Base-by-base conservation (phyloP, 2,797 vertebrate species). In the Schizothorax lantsangensis region DNA sequence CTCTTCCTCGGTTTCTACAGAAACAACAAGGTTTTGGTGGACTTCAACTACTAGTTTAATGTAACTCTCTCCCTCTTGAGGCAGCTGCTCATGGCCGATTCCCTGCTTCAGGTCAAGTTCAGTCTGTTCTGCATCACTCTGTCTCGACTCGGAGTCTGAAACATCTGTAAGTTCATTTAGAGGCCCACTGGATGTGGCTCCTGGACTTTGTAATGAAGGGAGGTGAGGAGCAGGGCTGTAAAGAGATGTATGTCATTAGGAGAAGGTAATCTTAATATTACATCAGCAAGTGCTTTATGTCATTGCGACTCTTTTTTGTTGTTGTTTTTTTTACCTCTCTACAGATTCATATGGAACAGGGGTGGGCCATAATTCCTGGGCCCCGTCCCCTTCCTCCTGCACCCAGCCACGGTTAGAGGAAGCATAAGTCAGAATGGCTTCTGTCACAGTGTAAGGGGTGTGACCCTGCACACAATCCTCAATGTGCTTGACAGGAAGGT, bases 351-450 rank as follows among this genome's bases (percentile, higher is more conserved):
- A 96, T 0, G 95, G 91, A 81, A 96, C 81, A 0, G 91, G 26
- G 62, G 86, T 92, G 64, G 93, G 52, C 85, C 92, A 93, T 0
- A 90, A 86, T 87, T 96, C 85, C n/a, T 84, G 84, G 23, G 49
- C 14, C 2, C 49, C 92, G 0, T 94, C 94, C 86, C 93, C 95
- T 78, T 98, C 96, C 91, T 97, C 92, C 80, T 96, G 95, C 87
- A 90, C 96, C 90, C 96, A 96, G 78, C 97, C 98, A 0, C 92
- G 96, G 89, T 98, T 97, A 80, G 97, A 99, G 74, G 97, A 97
- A 86, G 97, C 97, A 0, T 98, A 98, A 68, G 92, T 96, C 72
- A 99, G 96, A 91, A 99, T 98, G 92, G 97, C 97, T 0, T 97
- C 97, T 0, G 95, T 97, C 89, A 98, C 98, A 0, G 96, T 94